phyloP scores from a whole-genome alignment of 2,113 vertebrate species.

The Leucopsar rothschildi region DNA sequence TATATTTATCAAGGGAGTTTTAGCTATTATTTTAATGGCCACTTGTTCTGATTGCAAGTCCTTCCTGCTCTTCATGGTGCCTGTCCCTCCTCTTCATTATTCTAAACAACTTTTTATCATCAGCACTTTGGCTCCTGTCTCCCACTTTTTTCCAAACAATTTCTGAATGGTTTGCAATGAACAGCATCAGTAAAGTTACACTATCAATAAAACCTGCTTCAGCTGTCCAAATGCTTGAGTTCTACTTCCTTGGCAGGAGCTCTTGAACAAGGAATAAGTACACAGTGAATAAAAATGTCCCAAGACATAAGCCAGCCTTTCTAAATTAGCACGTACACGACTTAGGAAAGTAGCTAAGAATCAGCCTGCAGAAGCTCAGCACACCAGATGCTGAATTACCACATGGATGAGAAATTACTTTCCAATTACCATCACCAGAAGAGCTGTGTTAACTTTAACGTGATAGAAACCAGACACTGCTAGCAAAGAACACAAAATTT shows the following conservation, averaged over 20 bases:
- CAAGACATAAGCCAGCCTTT: not conserved
- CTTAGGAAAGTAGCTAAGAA: not conserved
- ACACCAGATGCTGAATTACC: not conserved
- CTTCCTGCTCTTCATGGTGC: not conserved
- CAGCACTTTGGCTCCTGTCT: not conserved
- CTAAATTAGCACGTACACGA: not conserved
- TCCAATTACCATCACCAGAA: not conserved
- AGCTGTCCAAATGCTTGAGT: not conserved
- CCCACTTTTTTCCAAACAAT: not conserved
- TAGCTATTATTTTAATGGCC: not conserved
- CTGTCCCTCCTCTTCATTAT: not conserved
- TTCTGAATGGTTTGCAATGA: not conserved
- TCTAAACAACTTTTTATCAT: not conserved
- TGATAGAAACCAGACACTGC: not conserved
- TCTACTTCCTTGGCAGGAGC: conserved; percentile 11
- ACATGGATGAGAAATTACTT: not conserved
- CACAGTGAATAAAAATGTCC: conserved; percentile 19
- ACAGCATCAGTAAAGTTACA: not conserved
- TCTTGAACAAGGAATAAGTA: conserved; percentile 39
- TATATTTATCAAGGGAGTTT: not conserved
- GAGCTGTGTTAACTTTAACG: not conserved
- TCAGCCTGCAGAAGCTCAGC: not conserved
- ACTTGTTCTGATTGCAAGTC: not conserved
- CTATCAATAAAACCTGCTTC: not conserved
- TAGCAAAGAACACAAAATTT: not conserved